phyloP scores from a whole-genome alignment of 2,113 vertebrate species.

The Ciconia stormi region DNA sequence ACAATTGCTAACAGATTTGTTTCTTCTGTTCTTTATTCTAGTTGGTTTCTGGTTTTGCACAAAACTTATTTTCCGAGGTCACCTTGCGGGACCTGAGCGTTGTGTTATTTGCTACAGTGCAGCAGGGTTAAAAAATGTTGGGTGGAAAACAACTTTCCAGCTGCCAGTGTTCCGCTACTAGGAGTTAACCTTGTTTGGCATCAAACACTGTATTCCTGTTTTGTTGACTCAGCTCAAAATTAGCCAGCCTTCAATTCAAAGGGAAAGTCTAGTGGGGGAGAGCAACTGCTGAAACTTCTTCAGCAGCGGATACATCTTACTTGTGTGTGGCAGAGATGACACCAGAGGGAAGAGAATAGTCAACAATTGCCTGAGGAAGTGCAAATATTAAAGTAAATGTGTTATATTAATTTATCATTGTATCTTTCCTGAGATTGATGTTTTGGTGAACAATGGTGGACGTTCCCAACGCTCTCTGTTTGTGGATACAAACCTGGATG shows the following conservation, averaged over 20 bases:
- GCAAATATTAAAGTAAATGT: background rate
- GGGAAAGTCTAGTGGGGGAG: background rate
- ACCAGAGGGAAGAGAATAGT: background rate
- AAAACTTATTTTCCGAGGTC: background rate
- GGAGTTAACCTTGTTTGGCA: background rate
- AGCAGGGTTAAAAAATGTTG: background rate
- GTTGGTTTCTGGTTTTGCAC: background rate
- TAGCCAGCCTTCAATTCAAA: background rate
- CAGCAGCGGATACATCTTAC: background rate
- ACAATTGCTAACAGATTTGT: background rate
- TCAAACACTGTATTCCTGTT: background rate
- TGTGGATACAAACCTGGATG: slow-evolving; percentile 83
- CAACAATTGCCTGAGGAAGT: background rate
- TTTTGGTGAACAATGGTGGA: slow-evolving; percentile 92
- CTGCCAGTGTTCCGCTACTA: background rate
- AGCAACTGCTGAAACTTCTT: background rate
- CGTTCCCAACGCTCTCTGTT: slow-evolving; percentile 88
- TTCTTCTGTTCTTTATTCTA: background rate
- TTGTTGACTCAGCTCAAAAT: background rate
- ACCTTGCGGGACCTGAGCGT: background rate
- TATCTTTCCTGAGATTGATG: slow-evolving; percentile 79
- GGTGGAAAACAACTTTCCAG: background rate
- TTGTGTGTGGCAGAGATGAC: background rate
- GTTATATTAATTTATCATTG: background rate
- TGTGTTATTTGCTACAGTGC: background rate